A percentile compares a stretch with the other conserved stretches of the same genome.
phyloP scores from a whole-genome alignment of 2,888 invertebrate species.

The Galerucella nymphaeae region DNA sequence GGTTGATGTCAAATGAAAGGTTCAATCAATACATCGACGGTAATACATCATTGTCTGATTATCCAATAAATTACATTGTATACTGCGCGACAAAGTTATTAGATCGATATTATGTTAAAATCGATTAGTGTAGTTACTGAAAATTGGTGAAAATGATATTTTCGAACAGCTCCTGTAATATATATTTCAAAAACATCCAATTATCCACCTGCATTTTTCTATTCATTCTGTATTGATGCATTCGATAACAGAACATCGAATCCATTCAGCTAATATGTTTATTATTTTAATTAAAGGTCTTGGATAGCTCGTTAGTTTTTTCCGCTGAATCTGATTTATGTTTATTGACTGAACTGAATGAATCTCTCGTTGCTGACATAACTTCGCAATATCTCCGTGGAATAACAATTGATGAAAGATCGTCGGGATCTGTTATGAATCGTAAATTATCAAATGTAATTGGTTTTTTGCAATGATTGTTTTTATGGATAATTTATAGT shows the following conservation, averaged over 20 bases:
- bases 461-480: background rate
- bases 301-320: conserved; percentile 30
- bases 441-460: background rate
- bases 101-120: too few species aligned
- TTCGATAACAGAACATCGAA: conserved; percentile 20
- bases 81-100: too few species aligned
- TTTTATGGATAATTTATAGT: background rate
- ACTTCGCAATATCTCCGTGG: background rate
- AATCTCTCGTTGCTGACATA: conserved; percentile 10
- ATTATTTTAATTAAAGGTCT: conserved; percentile 36
- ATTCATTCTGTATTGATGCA: conserved; percentile 9
- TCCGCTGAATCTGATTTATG: conserved; percentile 30
- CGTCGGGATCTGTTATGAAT: background rate
- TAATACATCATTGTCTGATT: background rate
- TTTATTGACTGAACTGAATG: conserved; percentile 23
- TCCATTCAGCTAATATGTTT: conserved; percentile 36
- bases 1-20: conserved; percentile 4
- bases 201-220: conserved; percentile 4
- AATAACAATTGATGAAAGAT: background rate
- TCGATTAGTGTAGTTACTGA: too few species aligned
- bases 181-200: background rate
- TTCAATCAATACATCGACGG: background rate
- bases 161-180: background rate
- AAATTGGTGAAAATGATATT: background rate
- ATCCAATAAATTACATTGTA: background rate